These are phyloP conservation scores for Drosophila affinis DNA, from an alignment of 2,888 invertebrate genomes.

Conservation along the genomic window DNA sequence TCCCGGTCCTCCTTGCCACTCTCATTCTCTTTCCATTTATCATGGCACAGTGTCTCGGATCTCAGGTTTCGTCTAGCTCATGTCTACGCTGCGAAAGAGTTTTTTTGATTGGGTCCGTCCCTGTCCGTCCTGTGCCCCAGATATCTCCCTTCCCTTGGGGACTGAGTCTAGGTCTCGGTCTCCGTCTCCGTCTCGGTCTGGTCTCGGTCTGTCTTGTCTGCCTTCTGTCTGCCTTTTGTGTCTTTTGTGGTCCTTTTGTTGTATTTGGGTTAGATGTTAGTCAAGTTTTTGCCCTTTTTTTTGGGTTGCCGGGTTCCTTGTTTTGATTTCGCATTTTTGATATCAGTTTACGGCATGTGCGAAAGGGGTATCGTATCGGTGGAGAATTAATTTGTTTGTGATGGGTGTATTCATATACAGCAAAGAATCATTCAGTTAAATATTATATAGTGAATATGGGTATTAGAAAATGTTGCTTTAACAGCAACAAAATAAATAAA, in stretches of 20 bases:
- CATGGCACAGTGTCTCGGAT: conserved; percentile 40
- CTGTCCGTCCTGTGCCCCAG: background rate
- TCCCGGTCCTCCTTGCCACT: background rate
- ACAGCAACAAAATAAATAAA: no score
- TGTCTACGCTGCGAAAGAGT: conserved; percentile 55
- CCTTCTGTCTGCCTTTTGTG: conserved; percentile 56
- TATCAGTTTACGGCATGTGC: conserved; percentile 61
- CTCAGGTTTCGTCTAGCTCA: conserved; percentile 65
- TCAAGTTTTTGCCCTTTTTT: conserved; percentile 57
- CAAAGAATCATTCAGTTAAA: background rate
- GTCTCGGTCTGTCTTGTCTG: conserved; percentile 20
- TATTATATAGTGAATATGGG: background rate
- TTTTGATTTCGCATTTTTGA: conserved; percentile 70
- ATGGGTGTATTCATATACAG: conserved; percentile 6
- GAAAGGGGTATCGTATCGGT: background rate
- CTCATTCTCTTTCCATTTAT: background rate
- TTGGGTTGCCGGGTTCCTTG: conserved; percentile 55
- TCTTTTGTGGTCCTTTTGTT: conserved; percentile 30
- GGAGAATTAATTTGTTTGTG: background rate
- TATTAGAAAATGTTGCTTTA: background rate
- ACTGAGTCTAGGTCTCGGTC: background rate
- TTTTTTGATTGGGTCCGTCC: background rate
- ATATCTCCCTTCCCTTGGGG: conserved; percentile 19
- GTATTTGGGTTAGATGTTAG: conserved; percentile 63
- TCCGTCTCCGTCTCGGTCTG: background rate